A percentile compares a stretch with the other conserved stretches of the same genome.
Evolutionary conservation across 1,140 invertebrate genomes (phyloP).

Genomic region (Bactericera cockerelli): DNA sequence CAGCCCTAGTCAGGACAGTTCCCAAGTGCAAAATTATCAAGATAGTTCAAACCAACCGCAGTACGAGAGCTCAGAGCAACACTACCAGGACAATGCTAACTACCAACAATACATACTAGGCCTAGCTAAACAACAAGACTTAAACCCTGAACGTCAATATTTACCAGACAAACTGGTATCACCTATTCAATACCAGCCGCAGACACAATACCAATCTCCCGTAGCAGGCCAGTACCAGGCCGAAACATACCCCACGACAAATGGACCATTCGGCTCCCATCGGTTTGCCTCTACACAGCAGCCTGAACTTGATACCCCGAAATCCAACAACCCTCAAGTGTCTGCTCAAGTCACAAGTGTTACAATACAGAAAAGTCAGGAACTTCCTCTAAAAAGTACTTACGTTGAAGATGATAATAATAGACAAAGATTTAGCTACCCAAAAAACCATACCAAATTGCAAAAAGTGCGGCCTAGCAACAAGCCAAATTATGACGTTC

Average conservation of each 20-base stretch:
- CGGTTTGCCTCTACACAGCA: not conserved
- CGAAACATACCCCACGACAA: not conserved
- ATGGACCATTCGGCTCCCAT: not conserved
- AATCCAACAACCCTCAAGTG: not conserved
- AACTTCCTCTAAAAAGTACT: not conserved
- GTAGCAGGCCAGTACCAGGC: conserved; percentile 2
- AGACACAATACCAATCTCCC: conserved; percentile 3
- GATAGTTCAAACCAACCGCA: no score
- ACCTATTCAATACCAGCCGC: not conserved
- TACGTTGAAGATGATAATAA: not conserved
- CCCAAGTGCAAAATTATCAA: no score
- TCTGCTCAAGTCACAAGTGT: not conserved
- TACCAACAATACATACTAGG: not conserved
- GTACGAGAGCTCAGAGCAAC: not conserved
- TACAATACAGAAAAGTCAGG: conserved; percentile 1
- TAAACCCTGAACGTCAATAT: not conserved
- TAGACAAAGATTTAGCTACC: not conserved
- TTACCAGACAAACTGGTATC: not conserved
- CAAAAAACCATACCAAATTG: not conserved
- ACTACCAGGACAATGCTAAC: not conserved
- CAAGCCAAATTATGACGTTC: not conserved
- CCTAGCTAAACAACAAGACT: not conserved
- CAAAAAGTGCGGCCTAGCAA: not conserved
- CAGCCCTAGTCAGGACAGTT: no score
- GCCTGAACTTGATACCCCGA: not conserved